These are phyloP conservation scores for Patella ulyssiponensis DNA, from an alignment of 2,888 invertebrate genomes.

Conservation along the genomic window DNA sequence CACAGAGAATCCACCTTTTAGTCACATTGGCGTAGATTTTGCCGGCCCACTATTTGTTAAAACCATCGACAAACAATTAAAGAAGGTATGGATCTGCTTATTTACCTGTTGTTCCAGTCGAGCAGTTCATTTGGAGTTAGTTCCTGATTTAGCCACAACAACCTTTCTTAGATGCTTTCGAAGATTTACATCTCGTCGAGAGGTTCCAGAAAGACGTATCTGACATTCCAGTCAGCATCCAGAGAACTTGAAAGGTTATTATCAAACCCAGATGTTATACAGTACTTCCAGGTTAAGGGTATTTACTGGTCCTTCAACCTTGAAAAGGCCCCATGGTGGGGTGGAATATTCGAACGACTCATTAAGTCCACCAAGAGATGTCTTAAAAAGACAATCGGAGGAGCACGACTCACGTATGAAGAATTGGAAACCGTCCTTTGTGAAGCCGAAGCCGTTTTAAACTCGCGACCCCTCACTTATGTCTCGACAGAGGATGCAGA, in stretches of 20 bases:
- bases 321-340: slow-evolving; percentile 2
- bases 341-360: slow-evolving; percentile 5
- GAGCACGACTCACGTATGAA: background rate
- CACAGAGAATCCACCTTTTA: background rate
- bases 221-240: background rate
- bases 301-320: slow-evolving; percentile 3
- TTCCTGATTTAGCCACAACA: too few species aligned
- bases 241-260: background rate
- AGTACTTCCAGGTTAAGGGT: background rate
- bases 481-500: background rate
- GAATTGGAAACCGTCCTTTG: background rate
- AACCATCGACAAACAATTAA: background rate
- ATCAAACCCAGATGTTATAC: background rate
- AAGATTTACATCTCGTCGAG: background rate
- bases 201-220: background rate
- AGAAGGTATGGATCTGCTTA: background rate
- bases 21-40: background rate
- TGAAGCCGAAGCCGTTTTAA: background rate
- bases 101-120: background rate
- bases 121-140: background rate
- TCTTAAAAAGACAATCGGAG: background rate
- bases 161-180: background rate
- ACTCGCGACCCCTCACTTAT: background rate
- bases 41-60: background rate
- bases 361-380: background rate